A percentile compares a stretch with the other conserved stretches of the same genome.
These are phyloP conservation scores for Lerema accius DNA, from an alignment of 1,140 invertebrate genomes.

Conservation along the genomic window DNA sequence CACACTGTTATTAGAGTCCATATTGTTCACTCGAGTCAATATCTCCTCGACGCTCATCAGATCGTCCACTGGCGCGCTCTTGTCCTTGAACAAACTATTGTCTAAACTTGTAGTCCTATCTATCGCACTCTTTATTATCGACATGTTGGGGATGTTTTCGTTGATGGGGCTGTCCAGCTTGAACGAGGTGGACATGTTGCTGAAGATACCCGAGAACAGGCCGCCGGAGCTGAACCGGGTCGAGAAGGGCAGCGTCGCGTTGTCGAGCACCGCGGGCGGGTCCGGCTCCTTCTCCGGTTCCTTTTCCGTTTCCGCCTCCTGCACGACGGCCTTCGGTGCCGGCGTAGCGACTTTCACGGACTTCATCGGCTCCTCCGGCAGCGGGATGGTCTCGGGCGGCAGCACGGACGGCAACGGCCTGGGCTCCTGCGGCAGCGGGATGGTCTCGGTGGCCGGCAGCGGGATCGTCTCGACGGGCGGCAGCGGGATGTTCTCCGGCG, in stretches of 20 bases:
- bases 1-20: conserved; percentile 80
- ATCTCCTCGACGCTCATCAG: conserved; percentile 79
- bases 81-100: conserved; percentile 72
- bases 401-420: conserved; percentile 54
- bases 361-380: conserved; percentile 65
- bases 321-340: conserved; percentile 13
- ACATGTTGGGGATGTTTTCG: conserved; percentile 77
- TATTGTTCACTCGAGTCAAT: conserved; percentile 78
- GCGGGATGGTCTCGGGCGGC: conserved; percentile 64
- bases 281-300: conserved; percentile 42
- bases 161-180: conserved; percentile 60
- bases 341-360: conserved; percentile 36
- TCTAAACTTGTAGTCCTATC: conserved; percentile 80
- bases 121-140: conserved; percentile 81
- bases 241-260: conserved; percentile 58
- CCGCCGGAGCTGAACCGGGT: conserved; percentile 70
- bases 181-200: conserved; percentile 65
- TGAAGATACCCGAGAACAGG: conserved; percentile 76
- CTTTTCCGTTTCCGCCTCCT: conserved; percentile 37
- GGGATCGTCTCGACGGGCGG: conserved; percentile 70
- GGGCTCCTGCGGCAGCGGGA: conserved; percentile 69
- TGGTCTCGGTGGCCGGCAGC: conserved; percentile 64
- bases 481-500: conserved; percentile 74
- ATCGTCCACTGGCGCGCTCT: conserved; percentile 69
- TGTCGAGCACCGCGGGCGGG: conserved; percentile 56